phyloP scores from a whole-genome alignment of 2,797 vertebrate species.

The Cossypha polioptera region DNA sequence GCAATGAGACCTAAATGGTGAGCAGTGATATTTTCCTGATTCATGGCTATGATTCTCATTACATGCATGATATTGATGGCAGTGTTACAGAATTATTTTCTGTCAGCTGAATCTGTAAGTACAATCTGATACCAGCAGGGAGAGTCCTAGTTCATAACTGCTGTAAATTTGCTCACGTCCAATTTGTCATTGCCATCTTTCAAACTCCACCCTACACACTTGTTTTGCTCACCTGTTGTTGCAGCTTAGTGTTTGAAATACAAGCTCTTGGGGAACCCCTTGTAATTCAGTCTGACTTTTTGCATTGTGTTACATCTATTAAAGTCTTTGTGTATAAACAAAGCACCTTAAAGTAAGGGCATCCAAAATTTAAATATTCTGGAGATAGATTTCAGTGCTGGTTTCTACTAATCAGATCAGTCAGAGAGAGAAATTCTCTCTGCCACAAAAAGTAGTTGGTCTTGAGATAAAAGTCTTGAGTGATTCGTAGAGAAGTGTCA shows the following conservation, averaged over 20 bases:
- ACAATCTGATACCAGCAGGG: not conserved
- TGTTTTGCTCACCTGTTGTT: not conserved
- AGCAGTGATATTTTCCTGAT: not conserved
- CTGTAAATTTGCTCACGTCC: not conserved
- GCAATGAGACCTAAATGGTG: not conserved
- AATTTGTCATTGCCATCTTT: not conserved
- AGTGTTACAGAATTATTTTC: not conserved
- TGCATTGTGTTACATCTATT: not conserved
- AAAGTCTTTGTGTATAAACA: not conserved
- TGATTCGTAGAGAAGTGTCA: not conserved
- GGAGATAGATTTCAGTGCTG: not conserved
- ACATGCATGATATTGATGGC: not conserved
- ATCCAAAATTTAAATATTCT: not conserved
- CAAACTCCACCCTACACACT: not conserved
- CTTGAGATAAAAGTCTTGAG: not conserved
- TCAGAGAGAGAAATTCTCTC: not conserved
- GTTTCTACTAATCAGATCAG: not conserved
- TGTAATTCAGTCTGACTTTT: not conserved
- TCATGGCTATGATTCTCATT: not conserved
- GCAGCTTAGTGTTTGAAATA: not conserved
- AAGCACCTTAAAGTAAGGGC: not conserved
- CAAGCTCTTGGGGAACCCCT: not conserved
- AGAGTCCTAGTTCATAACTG: not conserved
- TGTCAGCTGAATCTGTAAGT: not conserved
- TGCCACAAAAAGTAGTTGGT: not conserved